phyloP scores from a whole-genome alignment of 2,888 invertebrate species.

The Mystacides longicornis region DNA sequence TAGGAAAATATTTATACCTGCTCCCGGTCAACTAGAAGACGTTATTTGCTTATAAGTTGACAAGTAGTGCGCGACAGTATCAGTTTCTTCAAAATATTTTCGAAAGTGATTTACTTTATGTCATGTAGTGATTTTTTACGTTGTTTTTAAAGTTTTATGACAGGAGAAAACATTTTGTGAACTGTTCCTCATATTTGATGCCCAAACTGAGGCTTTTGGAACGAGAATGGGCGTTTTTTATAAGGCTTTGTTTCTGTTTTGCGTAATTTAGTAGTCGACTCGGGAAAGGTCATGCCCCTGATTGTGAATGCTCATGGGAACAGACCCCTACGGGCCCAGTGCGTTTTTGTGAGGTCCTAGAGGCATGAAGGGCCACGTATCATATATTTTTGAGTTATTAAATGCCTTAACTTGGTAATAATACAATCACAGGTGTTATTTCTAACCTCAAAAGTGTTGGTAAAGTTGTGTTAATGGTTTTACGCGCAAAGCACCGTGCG shows the following conservation, averaged over 20 bases:
- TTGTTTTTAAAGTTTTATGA: not conserved
- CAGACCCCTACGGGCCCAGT: not conserved
- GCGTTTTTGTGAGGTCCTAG: not conserved
- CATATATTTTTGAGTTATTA: not conserved
- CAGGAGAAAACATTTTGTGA: not conserved
- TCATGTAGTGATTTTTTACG: slow-evolving; percentile 9
- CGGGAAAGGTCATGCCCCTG: slow-evolving; percentile 49
- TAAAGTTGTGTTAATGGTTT: slow-evolving; percentile 51
- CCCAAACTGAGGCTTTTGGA: not conserved
- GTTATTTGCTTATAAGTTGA: not conserved
- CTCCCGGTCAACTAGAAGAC: not conserved
- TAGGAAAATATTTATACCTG: too few relatives aligned
- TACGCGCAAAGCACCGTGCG: slow-evolving; percentile 50
- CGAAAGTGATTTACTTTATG: slow-evolving; percentile 35
- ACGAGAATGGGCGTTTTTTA: slow-evolving; percentile 6
- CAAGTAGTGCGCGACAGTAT: slow-evolving; percentile 19
- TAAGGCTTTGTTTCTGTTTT: slow-evolving; percentile 27
- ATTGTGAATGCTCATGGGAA: slow-evolving; percentile 27
- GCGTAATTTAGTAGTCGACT: slow-evolving; percentile 49
- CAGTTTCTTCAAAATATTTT: slow-evolving; percentile 44
- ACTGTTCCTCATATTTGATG: not conserved
- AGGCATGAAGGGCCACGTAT: not conserved
- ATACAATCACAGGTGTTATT: not conserved
- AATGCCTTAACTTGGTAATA: not conserved
- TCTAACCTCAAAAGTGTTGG: slow-evolving; percentile 14